Percentiles rank a stretch among this genome's conserved stretches.
Conservation (phyloP, 1,140 invertebrate species). For the Ceratosolen fusciceps region DNA sequence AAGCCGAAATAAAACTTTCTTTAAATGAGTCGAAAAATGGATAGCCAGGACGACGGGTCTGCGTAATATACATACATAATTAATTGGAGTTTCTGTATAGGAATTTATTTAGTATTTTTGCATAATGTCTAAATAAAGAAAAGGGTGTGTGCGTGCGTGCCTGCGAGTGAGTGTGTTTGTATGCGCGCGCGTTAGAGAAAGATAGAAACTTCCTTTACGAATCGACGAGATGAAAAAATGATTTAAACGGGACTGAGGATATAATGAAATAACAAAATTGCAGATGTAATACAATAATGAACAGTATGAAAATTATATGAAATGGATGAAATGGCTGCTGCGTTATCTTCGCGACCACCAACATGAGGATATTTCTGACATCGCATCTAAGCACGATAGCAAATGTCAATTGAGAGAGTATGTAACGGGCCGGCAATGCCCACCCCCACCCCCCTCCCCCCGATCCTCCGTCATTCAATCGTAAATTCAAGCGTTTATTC, state of each 20-base stretch:
- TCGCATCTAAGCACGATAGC: constrained; percentile 35
- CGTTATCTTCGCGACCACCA: no score
- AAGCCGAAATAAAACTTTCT: constrained; percentile 38
- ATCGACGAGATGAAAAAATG: constrained; percentile 36
- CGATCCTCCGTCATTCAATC: constrained; percentile 33
- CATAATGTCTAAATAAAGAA: constrained; percentile 58
- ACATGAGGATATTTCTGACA: no score
- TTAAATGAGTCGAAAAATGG: constrained; percentile 23
- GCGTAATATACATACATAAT: constrained; percentile 50
- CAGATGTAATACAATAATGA: no score
- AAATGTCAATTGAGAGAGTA: constrained; percentile 36
- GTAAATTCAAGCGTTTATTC: constrained; percentile 57
- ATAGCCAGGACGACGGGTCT: constrained; percentile 27
- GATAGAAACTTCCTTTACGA: constrained; percentile 20
- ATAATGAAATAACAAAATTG: no score
- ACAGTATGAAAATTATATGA: no score
- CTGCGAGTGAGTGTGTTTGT: no score
- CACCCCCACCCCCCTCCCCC: not conserved
- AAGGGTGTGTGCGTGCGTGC: constrained; percentile 10
- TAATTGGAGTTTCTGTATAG: constrained; percentile 66
- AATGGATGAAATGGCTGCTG: constrained; percentile 21
- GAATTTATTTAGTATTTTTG: constrained; percentile 71
- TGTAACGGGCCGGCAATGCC: not conserved
- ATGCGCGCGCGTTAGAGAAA: constrained; percentile 46
- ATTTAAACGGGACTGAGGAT: constrained; percentile 41